These are phyloP conservation scores for Pammene aurita DNA, from an alignment of 2,888 invertebrate species.

Conservation along the genomic window DNA sequence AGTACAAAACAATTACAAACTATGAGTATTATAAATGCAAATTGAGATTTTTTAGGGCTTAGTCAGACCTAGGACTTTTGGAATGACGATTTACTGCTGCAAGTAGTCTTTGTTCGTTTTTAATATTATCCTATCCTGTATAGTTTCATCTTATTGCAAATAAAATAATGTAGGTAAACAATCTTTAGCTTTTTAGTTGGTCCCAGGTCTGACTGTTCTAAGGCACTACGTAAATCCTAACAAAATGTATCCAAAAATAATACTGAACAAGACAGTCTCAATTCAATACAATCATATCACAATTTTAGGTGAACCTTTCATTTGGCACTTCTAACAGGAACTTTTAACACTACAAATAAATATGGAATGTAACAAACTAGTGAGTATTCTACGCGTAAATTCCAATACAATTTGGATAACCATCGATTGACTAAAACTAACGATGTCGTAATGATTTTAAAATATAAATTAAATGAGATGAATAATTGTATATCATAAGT, in stretches of 20 bases:
- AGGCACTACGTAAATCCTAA: conserved; percentile 31
- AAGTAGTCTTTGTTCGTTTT: too few species aligned
- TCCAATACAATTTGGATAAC: conserved; percentile 9
- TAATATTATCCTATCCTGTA: too few species aligned
- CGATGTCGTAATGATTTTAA: background rate
- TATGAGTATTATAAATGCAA: conserved; percentile 38
- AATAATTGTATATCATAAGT: too few species aligned
- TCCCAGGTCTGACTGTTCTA: conserved; percentile 10
- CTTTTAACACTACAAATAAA: conserved; percentile 41
- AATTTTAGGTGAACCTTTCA: conserved; percentile 46
- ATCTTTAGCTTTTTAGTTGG: too few species aligned
- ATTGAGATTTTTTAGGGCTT: conserved; percentile 28
- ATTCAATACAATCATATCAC: conserved; percentile 48
- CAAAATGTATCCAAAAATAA: conserved; percentile 47
- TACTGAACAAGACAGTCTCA: conserved; percentile 54
- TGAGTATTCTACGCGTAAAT: conserved; percentile 10
- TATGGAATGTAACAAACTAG: conserved; percentile 41
- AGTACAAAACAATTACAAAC: conserved; percentile 43
- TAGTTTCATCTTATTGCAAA: too few species aligned
- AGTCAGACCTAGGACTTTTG: conserved; percentile 11
- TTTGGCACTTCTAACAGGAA: conserved; percentile 53
- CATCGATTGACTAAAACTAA: background rate
- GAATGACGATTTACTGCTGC: background rate
- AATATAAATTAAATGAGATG: background rate
- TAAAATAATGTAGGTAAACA: too few species aligned